Percentiles rank a stretch among this genome's conserved stretches.
Conservation (phyloP, 2,797 vertebrate genomes). For the Xiphophorus birchmanni region DNA sequence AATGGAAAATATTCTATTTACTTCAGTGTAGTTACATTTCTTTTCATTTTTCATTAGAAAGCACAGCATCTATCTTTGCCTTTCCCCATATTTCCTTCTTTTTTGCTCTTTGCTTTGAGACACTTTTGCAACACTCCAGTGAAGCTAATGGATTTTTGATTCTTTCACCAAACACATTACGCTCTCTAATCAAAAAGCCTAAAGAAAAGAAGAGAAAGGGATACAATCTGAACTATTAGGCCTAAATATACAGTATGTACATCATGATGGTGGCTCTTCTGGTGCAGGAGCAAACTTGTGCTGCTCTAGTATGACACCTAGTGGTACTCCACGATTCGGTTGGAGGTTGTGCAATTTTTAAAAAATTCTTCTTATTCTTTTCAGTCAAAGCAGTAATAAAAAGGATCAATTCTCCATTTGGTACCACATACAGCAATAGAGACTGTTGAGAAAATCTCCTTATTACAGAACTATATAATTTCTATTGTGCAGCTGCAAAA, state of each 20-base stretch:
- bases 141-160: neutral
- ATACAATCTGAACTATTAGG: neutral
- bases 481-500: neutral
- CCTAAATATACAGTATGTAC: neutral
- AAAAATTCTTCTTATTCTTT: neutral
- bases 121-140: neutral
- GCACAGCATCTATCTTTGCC: neutral
- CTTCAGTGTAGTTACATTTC: neutral
- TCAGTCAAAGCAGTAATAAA: neutral
- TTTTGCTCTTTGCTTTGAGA: neutral
- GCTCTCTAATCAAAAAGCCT: neutral
- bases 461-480: neutral
- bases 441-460: neutral
- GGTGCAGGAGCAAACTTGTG: neutral
- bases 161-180: neutral
- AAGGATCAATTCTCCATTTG: neutral
- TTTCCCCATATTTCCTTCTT: neutral
- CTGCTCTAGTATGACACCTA: slow-evolving; percentile 6
- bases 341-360: neutral
- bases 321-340: neutral
- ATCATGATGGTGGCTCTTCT: neutral
- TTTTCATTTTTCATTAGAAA: neutral
- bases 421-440: neutral
- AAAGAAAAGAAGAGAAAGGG: neutral
- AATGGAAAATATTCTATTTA: neutral